phyloP scores from a whole-genome alignment of 2,797 vertebrate genomes.

The Hoplostethus mediterraneus region DNA sequence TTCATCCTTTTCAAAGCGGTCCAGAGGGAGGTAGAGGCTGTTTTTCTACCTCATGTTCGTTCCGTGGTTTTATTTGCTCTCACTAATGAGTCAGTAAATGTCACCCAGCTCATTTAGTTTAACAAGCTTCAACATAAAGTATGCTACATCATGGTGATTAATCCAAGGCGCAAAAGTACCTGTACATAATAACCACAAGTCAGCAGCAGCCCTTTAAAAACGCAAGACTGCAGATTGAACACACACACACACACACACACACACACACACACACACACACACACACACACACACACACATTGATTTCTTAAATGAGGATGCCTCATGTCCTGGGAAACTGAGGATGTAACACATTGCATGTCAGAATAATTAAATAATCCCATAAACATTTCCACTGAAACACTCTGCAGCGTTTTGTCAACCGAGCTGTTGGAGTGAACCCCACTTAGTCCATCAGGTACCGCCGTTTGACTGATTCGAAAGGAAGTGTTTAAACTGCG shows the following conservation, averaged over 20 bases:
- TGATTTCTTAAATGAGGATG: not conserved
- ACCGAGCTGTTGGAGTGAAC: not conserved
- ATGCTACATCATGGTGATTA: slow-evolving; percentile 52
- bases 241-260: slow-evolving; percentile 14
- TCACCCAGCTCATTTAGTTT: slow-evolving; percentile 67
- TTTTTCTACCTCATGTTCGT: slow-evolving; percentile 39
- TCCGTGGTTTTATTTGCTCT: slow-evolving; percentile 60
- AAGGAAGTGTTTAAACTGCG: slow-evolving; percentile 36
- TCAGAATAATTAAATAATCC: slow-evolving; percentile 3
- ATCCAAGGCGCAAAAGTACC: slow-evolving; percentile 27
- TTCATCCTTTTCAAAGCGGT: slow-evolving; percentile 34
- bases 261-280: slow-evolving; percentile 14
- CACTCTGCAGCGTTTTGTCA: slow-evolving; percentile 9
- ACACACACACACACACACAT: slow-evolving; percentile 11
- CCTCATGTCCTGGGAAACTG: not conserved
- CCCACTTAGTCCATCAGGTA: not conserved
- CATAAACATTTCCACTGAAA: slow-evolving; percentile 4
- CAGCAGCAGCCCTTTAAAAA: slow-evolving; percentile 1
- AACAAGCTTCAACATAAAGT: slow-evolving; percentile 45
- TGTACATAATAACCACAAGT: slow-evolving; percentile 4
- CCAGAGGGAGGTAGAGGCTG: slow-evolving; percentile 36
- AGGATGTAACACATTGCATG: not conserved
- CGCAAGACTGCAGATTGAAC: not conserved
- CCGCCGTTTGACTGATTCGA: slow-evolving; percentile 2
- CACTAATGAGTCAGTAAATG: slow-evolving; percentile 72